Evolutionary conservation across 2,797 vertebrate genomes (phyloP), one percentile per base, ranked within the genome.

Genomic region (Paramormyrops hopkinsi): DNA sequence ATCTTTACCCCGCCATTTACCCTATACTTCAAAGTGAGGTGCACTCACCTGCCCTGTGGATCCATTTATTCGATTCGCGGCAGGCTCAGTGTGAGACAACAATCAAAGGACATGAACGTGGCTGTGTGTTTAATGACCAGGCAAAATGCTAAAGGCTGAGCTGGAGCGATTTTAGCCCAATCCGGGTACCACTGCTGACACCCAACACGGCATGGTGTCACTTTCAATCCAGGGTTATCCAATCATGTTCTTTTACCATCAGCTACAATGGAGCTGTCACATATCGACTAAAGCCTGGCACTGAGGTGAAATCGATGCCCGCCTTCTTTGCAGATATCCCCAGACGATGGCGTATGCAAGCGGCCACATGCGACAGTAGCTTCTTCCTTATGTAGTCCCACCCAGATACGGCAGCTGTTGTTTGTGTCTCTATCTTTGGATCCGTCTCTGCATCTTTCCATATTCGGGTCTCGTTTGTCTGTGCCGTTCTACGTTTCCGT

Each of bases 61-160:
- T 82, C 82, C 79, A 85, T 89, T 89, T 89, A 69, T 89, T 89
- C 62, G 82, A 89, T 89, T 89, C 29, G 48, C 48, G 88, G 33
- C 88, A 51, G 59, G 44, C 88, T 56, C 82, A 17, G 85, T 25
- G 85, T 48, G 83, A 83, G 51, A 83, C 29, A 88, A 88, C 88
- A 83, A 83, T 79, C 76, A 7, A 88, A 25, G 56, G 54, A 87
- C 29, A 62, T 46, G 62, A 86, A 48, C 44, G 41, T 5, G 44
- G 54, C 44, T 86, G 37, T 89, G 48, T 89, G 82, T 65, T 89
- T 86, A 86, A 65, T 41, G 82, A 85, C 59, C 83, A 82, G 83
- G 82, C 48, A 62, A n/a, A 19, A 84, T 85, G 82, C 79, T 46
- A 56, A 86, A 29, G 41, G 88, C 59, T 50, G 54, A 48, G 56